Base-by-base conservation (phyloP, 2,797 vertebrate species). In the Microcaecilia unicolor region DNA sequence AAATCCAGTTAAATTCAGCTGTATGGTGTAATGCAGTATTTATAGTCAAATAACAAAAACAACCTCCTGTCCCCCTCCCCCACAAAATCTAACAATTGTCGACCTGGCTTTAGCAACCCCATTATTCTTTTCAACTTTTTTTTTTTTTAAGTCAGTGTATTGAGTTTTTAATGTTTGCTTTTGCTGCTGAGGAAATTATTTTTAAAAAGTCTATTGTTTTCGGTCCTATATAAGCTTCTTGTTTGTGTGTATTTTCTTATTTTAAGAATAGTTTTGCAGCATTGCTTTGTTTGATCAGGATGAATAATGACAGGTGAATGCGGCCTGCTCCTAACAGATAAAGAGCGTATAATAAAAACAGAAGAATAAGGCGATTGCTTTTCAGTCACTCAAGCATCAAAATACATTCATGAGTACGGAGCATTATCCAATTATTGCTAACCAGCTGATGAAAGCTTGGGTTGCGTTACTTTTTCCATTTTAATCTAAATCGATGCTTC, bases 341-440 rank as follows among this genome's bases (percentile, higher is more conserved):
- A 96, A 90, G 80, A 77, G 62, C 13, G 58, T 62, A 66, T 74
- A 83, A 87, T 76, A 87, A 87, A 75, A 69, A 67, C 51, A 54
- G 67, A 81, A 83, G 78, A 76, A 78, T 37, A 48, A 46, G 43
- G 67, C 76, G 71, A 82, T 74, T 68, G 72, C 75, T 73, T 84
- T 78, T 77, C 77, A 83, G 79, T 83, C 87, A 88, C 83, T 67
- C 76, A 72, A 91, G 86, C 93, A 87, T 87, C 89, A 86, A 85
- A 88, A 86, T 77, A 77, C 71, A 67, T 79, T 81, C 69, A 74
- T 83, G 86, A 81, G 67, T 72, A 78, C 64, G 79, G 76, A 64
- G 90, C 92, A 85, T 92, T 86, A 94, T 89, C 89, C 90, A 93
- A 92, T 96, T 91, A 91, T 76, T 78, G 83, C 81, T 72, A 83